Evolutionary conservation across 2,797 vertebrate species (phyloP).

Genomic region (Hapalemur alaotrensis): DNA sequence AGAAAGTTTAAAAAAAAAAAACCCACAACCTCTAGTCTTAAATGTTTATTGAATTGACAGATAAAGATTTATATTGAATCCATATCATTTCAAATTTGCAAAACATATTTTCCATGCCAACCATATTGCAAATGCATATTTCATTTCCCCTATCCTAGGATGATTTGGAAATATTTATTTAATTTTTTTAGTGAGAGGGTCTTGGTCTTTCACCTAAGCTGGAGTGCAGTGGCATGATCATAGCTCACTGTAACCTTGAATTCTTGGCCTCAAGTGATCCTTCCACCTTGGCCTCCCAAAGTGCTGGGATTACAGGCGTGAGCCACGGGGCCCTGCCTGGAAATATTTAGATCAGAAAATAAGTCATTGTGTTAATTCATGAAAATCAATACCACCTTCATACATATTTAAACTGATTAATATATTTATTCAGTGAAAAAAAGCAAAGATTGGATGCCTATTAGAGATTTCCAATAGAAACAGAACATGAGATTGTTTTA

Average conservation of each 20-base stretch:
- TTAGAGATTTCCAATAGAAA: conserved; percentile 2
- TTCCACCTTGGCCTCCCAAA: not conserved
- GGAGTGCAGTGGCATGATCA: not conserved
- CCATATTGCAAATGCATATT: not conserved
- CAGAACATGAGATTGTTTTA: not conserved
- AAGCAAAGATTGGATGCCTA: not conserved
- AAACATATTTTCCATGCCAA: conserved; percentile 1
- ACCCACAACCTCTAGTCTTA: not conserved
- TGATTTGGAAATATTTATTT: conserved; percentile 43
- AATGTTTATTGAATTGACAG: not conserved
- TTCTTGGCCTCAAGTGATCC: not conserved
- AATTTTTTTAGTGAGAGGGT: not conserved
- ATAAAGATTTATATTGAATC: conserved; percentile 37
- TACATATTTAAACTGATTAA: conserved; percentile 37
- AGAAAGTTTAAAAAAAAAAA: not conserved
- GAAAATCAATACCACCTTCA: conserved; percentile 40
- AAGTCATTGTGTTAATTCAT: not conserved
- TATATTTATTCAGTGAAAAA: conserved; percentile 33
- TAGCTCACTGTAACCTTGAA: not conserved
- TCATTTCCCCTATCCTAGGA: not conserved
- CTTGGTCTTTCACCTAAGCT: not conserved
- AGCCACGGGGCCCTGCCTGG: not conserved
- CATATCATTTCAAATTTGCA: conserved; percentile 22
- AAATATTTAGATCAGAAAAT: conserved; percentile 39
- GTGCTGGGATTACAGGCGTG: not conserved